Evolutionary conservation across 2,888 invertebrate genomes (phyloP), one percentile per base, ranked within the genome.

Genomic region (Incurvaria masculella): DNA sequence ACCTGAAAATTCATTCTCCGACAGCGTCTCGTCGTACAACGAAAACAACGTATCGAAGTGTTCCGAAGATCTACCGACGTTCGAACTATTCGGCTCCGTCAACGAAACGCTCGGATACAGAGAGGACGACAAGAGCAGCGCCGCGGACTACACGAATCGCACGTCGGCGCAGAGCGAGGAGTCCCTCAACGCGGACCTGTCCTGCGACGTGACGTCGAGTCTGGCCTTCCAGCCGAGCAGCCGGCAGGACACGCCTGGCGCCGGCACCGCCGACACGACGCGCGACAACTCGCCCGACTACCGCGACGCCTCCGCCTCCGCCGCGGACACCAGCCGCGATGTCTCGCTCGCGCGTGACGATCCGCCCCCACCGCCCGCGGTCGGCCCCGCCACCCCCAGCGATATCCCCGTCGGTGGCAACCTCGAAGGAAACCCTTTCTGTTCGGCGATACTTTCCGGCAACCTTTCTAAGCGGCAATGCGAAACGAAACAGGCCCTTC

Each of bases 211-310:
- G 42, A 78, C 78, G 49, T 78, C 78, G 52, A 78, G 78, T 63
- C 64, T 78, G 59, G 79, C 79, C 38, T 75, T 74, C 58, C 56
- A 76, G 50, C 76, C 79, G 48, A 72, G 64, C 56, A 78, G 76
- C 64, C 72, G 70, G 66, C 73, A 72, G 49, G 69, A 68, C 52
- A 60, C 62, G 52, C 63, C 65, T 47, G 61, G 61, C 46, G 33
- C 21, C 10, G 62, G 61, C 51, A 62, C 62, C 17, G 75, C 74
- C 52, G 69, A 72, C 55, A 78, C 79, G 10, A 74, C 72, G 61
- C 72, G 70, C 19, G 72, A 71, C 47, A 78, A 76, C 11, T 78
- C 76, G 21, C 72, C 78, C 10, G 78, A 78, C 58, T 78, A 78
- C 53, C 79, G 76, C 43, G 78, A 79, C 59, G 79, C 78, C 6